Percentiles rank a stretch among this genome's conserved stretches.
Conservation (phyloP, 30 jellyfish, hydroid and myxozoan genomes). For the Turritopsis rubra region DNA sequence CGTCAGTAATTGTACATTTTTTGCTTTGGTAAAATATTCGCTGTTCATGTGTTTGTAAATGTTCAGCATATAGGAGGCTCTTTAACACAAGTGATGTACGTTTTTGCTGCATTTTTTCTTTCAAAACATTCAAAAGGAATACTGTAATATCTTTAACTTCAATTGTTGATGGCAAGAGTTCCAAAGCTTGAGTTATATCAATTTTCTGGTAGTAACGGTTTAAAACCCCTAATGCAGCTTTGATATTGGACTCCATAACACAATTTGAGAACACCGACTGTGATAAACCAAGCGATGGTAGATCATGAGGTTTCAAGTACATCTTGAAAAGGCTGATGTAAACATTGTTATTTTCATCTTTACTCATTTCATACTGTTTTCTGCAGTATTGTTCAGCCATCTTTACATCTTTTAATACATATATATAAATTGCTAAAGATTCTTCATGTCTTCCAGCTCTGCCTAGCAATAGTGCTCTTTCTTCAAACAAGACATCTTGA, state of each 20-base stretch:
- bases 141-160: constrained; percentile 56
- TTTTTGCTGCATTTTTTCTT: constrained; percentile 68
- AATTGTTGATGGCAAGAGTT: constrained; percentile 64
- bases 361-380: constrained; percentile 51
- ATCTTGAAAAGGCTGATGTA: constrained; percentile 67
- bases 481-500: constrained; percentile 69
- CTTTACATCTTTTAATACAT: constrained; percentile 55
- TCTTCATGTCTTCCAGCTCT: constrained; percentile 93
- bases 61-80: constrained; percentile 83
- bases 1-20: constrained; percentile 84
- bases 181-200: constrained; percentile 83
- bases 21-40: constrained; percentile 73
- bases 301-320: constrained; percentile 67
- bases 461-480: constrained; percentile 83
- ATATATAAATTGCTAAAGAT: constrained; percentile 78
- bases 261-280: constrained; percentile 48
- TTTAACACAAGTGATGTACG: constrained; percentile 48
- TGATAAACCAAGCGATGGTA: constrained; percentile 57
- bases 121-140: constrained; percentile 55
- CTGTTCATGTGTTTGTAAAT: constrained; percentile 88
- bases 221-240: constrained; percentile 70
- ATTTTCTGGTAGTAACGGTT: constrained; percentile 60
- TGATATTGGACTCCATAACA: constrained; percentile 47
- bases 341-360: constrained; percentile 63
- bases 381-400: constrained; percentile 96